phyloP scores from a whole-genome alignment of 2,888 invertebrate species.

The Balanococcus diminutus region DNA sequence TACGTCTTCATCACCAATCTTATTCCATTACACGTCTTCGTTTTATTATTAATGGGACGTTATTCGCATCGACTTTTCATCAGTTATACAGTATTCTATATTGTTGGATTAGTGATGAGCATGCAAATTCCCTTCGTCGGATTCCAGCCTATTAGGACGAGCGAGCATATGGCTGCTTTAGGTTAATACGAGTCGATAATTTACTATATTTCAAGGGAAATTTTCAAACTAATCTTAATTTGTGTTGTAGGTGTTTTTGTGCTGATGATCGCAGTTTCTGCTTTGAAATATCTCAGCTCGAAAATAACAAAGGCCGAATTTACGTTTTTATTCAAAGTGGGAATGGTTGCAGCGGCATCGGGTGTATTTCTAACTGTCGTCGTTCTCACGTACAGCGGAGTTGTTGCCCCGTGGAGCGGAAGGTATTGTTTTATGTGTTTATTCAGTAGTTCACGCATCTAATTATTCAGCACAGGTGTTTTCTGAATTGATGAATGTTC shows the following conservation, averaged over 20 bases:
- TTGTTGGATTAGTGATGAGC: constrained; percentile 89
- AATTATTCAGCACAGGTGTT: constrained; percentile 1
- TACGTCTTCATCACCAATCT: constrained; percentile 99
- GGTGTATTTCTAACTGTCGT: constrained; percentile 85
- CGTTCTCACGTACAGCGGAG: constrained; percentile 87
- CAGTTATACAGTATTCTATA: constrained; percentile 96
- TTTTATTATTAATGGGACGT: constrained; percentile 90
- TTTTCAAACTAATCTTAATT: constrained; percentile 44
- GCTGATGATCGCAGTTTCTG: constrained; percentile 84
- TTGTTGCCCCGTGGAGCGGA: constrained; percentile 96
- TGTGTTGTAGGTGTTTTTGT: constrained; percentile 91
- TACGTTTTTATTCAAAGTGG: constrained; percentile 81
- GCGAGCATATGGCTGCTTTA: constrained; percentile 99
- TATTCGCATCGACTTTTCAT: constrained; percentile 90
- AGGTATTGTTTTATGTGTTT: constrained; percentile 64
- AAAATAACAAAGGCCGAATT: constrained; percentile 88
- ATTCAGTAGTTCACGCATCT: background rate
- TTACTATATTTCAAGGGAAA: background rate
- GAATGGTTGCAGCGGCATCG: constrained; percentile 76
- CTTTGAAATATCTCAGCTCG: constrained; percentile 84
- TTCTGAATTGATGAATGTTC: background rate
- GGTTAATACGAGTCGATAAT: constrained; percentile 63
- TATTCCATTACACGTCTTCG: constrained; percentile 97
- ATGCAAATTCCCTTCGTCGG: constrained; percentile 98
- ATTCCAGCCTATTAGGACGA: constrained; percentile 97